Base-by-base conservation (phyloP, 2,888 invertebrate genomes). In the Cheilosia soror region DNA sequence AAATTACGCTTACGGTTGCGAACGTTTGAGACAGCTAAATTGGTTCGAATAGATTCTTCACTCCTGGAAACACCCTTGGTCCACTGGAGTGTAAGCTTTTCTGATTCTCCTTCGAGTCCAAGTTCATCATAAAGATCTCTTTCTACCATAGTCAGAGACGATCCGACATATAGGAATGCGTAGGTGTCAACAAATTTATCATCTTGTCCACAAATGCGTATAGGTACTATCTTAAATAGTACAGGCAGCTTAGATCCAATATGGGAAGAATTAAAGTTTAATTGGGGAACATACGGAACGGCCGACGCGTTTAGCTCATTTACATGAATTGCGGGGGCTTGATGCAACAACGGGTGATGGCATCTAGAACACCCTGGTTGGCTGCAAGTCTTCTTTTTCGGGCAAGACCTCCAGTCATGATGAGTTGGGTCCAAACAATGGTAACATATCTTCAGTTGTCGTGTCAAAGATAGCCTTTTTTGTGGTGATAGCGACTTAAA, bases 71-170 rank as follows among this genome's bases (percentile, higher is more conserved):
- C 44, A 7, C 60, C 62, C n/a, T 77, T 77, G 27, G 77, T 69
- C 69, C 77, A 77, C 15, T 66, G 68, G 5, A 77, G n/a, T 13
- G 20, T 40, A 4, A 72, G 20, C 1, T 33, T 11, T 40, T 80
- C 79, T 0, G 71, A 20, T 31, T 7, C 37, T 6, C 68, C 71
- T 25, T 13, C 9, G 2, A 68, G 42, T 5, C 60, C 66, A 4
- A 80, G 42, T 3, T 80, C 65, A 20, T 80, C 72, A 31, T 66
- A 80, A 2, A 73, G 29, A 25, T 73, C 73, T 15, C 42, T 73
- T 27, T 68, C 73, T 0, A 80, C 40, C 73, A 73, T 80, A 0
- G 71, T 27, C 33, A 79, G n/a, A 0, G 63, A 71, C 29, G 71
- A 72, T 27, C 65, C 72, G 49, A 62, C 68, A 25, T 79, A 66